Percentiles rank a stretch among this genome's conserved stretches.
phyloP scores from a whole-genome alignment of 2,113 vertebrate genomes.

The Ophiodon elongatus region DNA sequence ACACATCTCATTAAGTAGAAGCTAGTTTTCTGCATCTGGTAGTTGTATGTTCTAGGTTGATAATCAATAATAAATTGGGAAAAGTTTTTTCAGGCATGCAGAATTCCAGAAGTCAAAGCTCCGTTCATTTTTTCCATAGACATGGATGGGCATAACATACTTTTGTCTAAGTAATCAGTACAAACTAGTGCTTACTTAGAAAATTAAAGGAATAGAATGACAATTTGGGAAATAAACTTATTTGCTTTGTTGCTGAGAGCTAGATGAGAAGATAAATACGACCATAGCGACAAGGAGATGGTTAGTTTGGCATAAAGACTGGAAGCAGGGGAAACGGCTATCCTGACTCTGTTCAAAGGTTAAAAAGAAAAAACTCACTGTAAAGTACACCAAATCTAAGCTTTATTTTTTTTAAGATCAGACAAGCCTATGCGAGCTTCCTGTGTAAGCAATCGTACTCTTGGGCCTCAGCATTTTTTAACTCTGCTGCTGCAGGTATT shows the following conservation, averaged over 20 bases:
- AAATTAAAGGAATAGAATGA: not conserved
- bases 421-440: slow-evolving; percentile 1
- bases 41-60: not conserved
- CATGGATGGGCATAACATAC: not conserved
- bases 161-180: not conserved
- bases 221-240: not conserved
- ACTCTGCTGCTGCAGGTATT: slow-evolving; percentile 47
- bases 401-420: slow-evolving; percentile 48
- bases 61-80: not conserved
- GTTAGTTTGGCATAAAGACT: not conserved
- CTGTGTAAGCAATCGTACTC: slow-evolving; percentile 35
- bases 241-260: not conserved
- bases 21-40: not conserved
- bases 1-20: slow-evolving; percentile 17
- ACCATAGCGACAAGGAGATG: not conserved
- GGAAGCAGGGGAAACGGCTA: not conserved
- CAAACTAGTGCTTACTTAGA: not conserved
- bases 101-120: not conserved
- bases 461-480: slow-evolving; percentile 47
- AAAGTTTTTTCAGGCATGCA: not conserved
- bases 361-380: not conserved
- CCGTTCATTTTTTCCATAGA: not conserved
- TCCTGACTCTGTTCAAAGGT: not conserved
- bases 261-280: not conserved
- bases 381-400: slow-evolving; percentile 17